Evolutionary conservation across 2,113 vertebrate genomes (phyloP).

Genomic region (Prolemur simus): DNA sequence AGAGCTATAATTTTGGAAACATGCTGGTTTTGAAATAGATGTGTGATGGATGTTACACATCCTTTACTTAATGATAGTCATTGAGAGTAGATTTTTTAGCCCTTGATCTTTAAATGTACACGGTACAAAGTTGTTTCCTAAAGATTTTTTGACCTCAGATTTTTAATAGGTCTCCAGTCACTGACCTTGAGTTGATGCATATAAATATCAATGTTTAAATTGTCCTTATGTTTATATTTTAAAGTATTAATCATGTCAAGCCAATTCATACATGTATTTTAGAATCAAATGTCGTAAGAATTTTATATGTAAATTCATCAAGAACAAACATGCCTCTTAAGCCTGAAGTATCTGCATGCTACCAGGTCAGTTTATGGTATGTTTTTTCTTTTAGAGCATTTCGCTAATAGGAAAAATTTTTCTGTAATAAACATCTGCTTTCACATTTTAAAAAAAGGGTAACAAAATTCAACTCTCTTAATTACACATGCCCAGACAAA

Average conservation of each 20-base stretch:
- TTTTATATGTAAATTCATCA: background rate
- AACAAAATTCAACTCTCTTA: background rate
- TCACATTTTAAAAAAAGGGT: background rate
- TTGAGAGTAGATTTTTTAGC: background rate
- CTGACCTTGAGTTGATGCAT: background rate
- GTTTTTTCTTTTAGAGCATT: too few relatives aligned
- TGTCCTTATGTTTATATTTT: slow-evolving; percentile 36
- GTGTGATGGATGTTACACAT: slow-evolving; percentile 80
- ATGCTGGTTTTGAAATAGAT: slow-evolving; percentile 62
- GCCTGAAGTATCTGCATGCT: too few relatives aligned
- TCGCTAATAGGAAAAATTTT: background rate
- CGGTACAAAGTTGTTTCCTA: background rate
- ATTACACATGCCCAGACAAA: background rate
- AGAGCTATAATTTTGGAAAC: slow-evolving; percentile 63
- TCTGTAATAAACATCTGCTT: slow-evolving; percentile 26
- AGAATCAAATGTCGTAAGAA: background rate
- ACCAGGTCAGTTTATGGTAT: too few relatives aligned
- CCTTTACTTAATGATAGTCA: slow-evolving; percentile 62
- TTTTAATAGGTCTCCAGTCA: background rate
- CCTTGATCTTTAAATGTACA: background rate
- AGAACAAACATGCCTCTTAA: background rate
- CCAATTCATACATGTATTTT: background rate
- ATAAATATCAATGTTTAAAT: slow-evolving; percentile 1
- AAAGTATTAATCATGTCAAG: slow-evolving; percentile 30
- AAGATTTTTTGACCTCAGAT: background rate